Percentiles rank a stretch among this genome's conserved stretches.
Evolutionary conservation across 2,888 invertebrate genomes (phyloP).

Genomic region (Prenolepis imparis): DNA sequence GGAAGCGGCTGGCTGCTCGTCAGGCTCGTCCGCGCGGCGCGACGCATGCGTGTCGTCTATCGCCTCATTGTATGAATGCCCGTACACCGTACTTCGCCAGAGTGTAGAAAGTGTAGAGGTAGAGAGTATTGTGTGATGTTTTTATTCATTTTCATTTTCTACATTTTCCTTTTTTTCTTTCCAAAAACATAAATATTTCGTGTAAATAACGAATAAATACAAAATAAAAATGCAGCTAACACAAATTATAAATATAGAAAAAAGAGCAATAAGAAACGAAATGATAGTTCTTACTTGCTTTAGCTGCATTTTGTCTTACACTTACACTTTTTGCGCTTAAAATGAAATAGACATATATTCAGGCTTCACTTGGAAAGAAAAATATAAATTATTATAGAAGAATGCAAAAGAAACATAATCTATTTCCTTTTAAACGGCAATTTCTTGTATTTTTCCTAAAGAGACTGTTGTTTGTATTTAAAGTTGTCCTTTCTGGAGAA

Average conservation of each 20-base stretch:
- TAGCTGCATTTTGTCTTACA: neutral
- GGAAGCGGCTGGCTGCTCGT: neutral
- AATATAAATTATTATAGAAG: neutral
- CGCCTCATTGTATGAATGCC: constrained; percentile 79
- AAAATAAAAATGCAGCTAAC: neutral
- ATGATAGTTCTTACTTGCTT: neutral
- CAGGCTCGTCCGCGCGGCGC: neutral
- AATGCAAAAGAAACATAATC: neutral
- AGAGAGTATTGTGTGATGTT: neutral
- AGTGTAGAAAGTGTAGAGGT: constrained; percentile 10
- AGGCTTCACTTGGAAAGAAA: neutral
- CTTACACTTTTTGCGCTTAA: constrained; percentile 1
- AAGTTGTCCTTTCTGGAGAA: neutral
- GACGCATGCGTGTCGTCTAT: constrained; percentile 78
- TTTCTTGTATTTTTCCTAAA: neutral
- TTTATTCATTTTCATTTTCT: neutral
- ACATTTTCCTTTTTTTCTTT: neutral
- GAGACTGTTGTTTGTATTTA: neutral
- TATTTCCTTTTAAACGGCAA: no score
- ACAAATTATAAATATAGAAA: neutral
- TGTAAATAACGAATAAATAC: neutral
- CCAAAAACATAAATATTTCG: neutral
- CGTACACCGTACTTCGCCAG: constrained; percentile 45
- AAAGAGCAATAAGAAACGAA: neutral
- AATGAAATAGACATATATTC: neutral